These are phyloP conservation scores for Hetaerina titia DNA, from an alignment of 2,888 invertebrate species.

Conservation along the genomic window DNA sequence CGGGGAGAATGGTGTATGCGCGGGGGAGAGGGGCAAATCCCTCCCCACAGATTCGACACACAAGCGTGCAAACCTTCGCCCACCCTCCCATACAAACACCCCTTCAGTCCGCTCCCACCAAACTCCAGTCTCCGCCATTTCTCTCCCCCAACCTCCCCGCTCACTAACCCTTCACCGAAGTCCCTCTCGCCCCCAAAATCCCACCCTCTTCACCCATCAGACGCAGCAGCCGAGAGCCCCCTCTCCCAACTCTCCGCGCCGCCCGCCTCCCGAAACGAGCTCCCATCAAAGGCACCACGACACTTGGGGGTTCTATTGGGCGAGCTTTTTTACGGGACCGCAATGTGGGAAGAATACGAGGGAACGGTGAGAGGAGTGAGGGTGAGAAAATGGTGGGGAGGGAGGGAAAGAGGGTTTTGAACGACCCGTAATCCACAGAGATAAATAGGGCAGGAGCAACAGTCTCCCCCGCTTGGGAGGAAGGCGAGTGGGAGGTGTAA, in stretches of 20 bases:
- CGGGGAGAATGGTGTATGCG: background rate
- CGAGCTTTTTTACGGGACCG: slow-evolving; percentile 58
- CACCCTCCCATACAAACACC: background rate
- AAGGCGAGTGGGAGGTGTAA: background rate
- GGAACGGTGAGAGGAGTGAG: slow-evolving; percentile 20
- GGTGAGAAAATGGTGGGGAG: slow-evolving; percentile 1
- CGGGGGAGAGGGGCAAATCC: background rate
- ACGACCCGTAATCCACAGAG: slow-evolving; percentile 52
- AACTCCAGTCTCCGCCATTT: background rate
- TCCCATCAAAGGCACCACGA: slow-evolving; percentile 66
- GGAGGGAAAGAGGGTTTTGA: background rate
- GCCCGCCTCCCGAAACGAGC: slow-evolving; percentile 47
- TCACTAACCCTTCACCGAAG: slow-evolving; percentile 24
- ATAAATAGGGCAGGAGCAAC: slow-evolving; percentile 54
- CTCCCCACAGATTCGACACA: background rate
- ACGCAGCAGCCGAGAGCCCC: background rate
- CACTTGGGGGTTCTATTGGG: slow-evolving; percentile 48
- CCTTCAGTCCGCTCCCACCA: slow-evolving; percentile 40
- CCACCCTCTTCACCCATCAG: slow-evolving; percentile 25
- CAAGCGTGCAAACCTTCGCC: slow-evolving; percentile 22
- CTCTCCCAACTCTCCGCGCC: background rate
- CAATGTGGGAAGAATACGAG: slow-evolving; percentile 60
- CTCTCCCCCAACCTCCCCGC: background rate
- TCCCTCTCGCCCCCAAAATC: background rate
- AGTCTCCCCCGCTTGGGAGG: background rate